Evolutionary conservation across 1,140 invertebrate genomes (phyloP), one percentile per base, ranked within the genome.

Genomic region (Drosophila willistoni): DNA sequence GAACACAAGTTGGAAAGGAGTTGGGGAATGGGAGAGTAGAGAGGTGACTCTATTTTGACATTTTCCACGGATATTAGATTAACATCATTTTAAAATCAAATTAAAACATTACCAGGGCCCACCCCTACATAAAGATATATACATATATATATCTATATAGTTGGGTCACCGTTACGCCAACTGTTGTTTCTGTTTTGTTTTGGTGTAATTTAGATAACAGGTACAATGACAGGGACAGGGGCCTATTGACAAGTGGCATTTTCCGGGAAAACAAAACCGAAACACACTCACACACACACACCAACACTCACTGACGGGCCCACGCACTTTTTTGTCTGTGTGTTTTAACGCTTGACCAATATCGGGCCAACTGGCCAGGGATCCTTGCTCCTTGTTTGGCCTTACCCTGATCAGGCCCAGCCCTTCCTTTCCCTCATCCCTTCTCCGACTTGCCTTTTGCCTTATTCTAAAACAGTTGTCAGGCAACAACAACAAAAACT

Each of bases 1-100:
- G 1, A 39, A 5, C 3, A 39, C 3, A 39, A 13, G 1, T 4
- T 13, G 19, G 36, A 34, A 59, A 4, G 14, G n/a, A 14, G 7
- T 19, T 10, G 7, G 51, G 41, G 68, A 34, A 60, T 12, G 69
- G 13, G 47, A 60, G 72, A 62, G 42, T 7, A 67, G 51, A 68
- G 63, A 56, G 75, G 66, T 44, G 55, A 61, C 86, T 80, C 76
- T 91, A 87, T 91, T 91, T 91, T 90, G 90, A 91, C 90, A 91
- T 90, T 91, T 91, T 91, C 90, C 90, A 91, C 86, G 72, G 90
- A 91, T 87, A 91, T 91, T 91, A 90, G 90, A 87, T 91, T 91
- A 91, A 79, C 85, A 90, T 89, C 73, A 67, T 73, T 90, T 91
- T 86, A 86, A 91, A 91, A 91, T 91, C 90, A 91, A 91, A 91